These are phyloP conservation scores for Pseudochirops corinnae DNA, from an alignment of 2,797 vertebrate species.

Conservation along the genomic window DNA sequence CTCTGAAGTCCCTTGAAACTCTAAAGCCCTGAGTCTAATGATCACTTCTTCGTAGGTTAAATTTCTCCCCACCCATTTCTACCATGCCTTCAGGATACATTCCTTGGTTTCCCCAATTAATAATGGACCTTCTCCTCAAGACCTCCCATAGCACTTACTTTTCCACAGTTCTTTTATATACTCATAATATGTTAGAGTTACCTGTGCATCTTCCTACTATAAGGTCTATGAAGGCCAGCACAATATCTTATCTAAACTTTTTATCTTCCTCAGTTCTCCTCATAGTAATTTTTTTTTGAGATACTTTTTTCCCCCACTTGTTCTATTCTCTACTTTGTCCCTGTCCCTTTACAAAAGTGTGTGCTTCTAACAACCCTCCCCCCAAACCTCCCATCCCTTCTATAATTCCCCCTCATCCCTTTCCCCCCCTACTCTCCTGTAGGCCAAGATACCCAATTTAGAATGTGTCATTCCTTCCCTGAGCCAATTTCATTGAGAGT, in stretches of 20 bases:
- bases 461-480: too few relatives aligned
- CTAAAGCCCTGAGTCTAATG: neutral
- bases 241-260: neutral
- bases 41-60: neutral
- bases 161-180: neutral
- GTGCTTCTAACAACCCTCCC: too few relatives aligned
- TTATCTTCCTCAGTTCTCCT: neutral
- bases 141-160: neutral
- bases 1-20: neutral
- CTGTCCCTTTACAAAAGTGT: too few relatives aligned
- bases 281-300: neutral
- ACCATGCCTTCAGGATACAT: neutral
- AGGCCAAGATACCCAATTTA: too few relatives aligned
- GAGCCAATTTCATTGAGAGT: too few relatives aligned
- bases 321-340: too few relatives aligned
- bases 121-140: neutral
- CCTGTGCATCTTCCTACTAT: neutral
- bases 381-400: too few relatives aligned
- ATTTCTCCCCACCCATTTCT: neutral
- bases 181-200: neutral
- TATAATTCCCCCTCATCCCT: too few relatives aligned
- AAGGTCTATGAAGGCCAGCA: neutral
- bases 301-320: too few relatives aligned
- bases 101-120: neutral
- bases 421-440: too few relatives aligned